These are phyloP conservation scores for Diglossa cyanea DNA, from an alignment of 2,797 vertebrate species.

Conservation along the genomic window DNA sequence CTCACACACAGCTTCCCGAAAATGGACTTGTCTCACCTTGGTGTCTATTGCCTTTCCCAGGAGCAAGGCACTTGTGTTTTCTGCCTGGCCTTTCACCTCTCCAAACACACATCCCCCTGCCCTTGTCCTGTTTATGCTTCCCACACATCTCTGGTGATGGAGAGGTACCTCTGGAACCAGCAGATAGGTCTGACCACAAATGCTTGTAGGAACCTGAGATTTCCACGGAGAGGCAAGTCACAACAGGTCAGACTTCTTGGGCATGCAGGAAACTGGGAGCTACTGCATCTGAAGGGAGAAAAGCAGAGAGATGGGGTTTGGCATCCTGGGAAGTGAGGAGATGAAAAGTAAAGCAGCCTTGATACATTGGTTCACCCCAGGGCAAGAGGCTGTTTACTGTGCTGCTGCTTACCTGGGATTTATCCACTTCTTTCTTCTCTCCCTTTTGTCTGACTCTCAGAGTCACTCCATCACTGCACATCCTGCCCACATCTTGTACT, in stretches of 20 bases:
- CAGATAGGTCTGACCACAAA: background rate
- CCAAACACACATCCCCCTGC: background rate
- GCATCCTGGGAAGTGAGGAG: background rate
- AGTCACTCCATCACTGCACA: background rate
- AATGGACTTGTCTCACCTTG: background rate
- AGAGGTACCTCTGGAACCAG: background rate
- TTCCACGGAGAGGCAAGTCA: rapidly evolving
- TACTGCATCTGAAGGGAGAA: background rate
- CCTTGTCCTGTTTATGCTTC: background rate
- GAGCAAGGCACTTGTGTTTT: background rate
- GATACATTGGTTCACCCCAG: background rate
- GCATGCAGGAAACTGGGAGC: background rate
- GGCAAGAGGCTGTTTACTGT: background rate
- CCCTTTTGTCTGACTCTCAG: background rate
- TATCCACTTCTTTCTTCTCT: background rate
- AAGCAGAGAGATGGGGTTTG: background rate
- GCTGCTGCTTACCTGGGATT: background rate
- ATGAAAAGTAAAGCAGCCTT: background rate
- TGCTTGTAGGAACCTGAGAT: background rate
- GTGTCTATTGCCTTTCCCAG: background rate
- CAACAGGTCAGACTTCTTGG: background rate
- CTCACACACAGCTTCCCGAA: background rate
- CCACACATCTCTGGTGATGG: background rate
- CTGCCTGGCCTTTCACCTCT: background rate
- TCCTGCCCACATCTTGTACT: background rate